Conservation (phyloP, 2,113 vertebrate species). For the Coreoperca whiteheadi region DNA sequence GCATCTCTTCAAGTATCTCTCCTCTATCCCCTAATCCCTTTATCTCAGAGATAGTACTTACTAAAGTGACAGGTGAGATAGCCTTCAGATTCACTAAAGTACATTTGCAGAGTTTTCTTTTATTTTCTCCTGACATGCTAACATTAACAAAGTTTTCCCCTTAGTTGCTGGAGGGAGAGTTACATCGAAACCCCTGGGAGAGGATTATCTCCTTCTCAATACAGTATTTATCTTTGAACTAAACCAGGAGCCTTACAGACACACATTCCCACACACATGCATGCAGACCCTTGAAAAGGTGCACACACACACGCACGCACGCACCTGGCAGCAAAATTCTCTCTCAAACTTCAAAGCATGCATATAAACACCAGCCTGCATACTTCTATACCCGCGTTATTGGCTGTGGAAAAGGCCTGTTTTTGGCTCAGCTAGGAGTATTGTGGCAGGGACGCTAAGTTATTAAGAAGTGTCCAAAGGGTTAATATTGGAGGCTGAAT, state of each 20-base stretch:
- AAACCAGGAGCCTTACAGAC: constrained; percentile 36
- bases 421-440: constrained; percentile 45
- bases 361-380: constrained; percentile 18
- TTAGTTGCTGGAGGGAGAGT: constrained; percentile 30
- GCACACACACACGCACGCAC: constrained; percentile 19
- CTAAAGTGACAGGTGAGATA: constrained; percentile 55
- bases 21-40: constrained; percentile 56
- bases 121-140: constrained; percentile 21
- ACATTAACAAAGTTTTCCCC: constrained; percentile 57
- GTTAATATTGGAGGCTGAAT: constrained; percentile 79
- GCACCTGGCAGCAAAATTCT: constrained; percentile 36
- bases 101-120: constrained; percentile 18
- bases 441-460: constrained; percentile 38
- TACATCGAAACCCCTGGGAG: constrained; percentile 19
- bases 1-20: constrained; percentile 52
- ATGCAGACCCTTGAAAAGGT: constrained; percentile 8
- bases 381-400: constrained; percentile 4
- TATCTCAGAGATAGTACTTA: constrained; percentile 43
- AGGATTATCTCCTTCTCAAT: constrained; percentile 59
- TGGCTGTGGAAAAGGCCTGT: constrained; percentile 35
- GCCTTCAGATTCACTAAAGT: constrained; percentile 39
- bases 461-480: constrained; percentile 66
- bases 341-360: constrained; percentile 45
- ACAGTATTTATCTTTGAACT: constrained; percentile 52
- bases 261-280: constrained; percentile 5